Base-by-base conservation (phyloP, 2,113 vertebrate species). In the Cacatua alba region DNA sequence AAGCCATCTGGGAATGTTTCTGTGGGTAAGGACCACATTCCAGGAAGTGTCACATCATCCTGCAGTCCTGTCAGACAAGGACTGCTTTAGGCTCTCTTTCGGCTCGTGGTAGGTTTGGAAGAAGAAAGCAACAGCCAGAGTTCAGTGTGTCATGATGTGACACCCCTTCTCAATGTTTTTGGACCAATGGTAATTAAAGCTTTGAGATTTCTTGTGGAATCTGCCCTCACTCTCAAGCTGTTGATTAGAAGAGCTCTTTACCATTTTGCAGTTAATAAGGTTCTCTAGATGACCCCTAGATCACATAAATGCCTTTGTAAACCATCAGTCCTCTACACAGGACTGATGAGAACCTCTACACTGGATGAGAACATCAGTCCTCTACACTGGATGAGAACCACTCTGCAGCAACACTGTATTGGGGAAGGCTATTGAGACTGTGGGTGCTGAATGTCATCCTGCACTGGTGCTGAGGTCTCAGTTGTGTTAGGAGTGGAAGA, bases 1-100 rank as follows among this genome's bases (percentile, higher is more conserved):
- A 20, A 82, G 53, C 86, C 80, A 80, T 41, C 91, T 77, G 94
- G 88, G 86, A 71, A 75, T 14, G 69, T 87, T 92, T 48, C 91
- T 51, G 0, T 46, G 86, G 79, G 71, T 57, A 76, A 75, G 3
- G 0, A 35, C n/a, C 64, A 14, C 21, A 7, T 79, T 80, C 89
- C 77, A 11, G 57, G 84, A 52, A 74, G 21, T 7, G 8, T 33
- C 79, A 23, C 68, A 28, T 82, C 88, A 21, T 71, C 68, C 72
- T 71, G 55, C 71, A 31, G n/a, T 4, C 60, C 86, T 43, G 39
- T 24, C 33, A 29, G 63, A 12, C 48, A 41, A n/a, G 75, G 35
- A 8, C 62, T 77, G 67, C 75, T 90, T 39, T 49, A 17, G 48
- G 77, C 52, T 82, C 16, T 68, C 49, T 49, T 53, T 63, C 65